These are phyloP conservation scores for Brachionus plicatilis DNA, from an alignment of 1,140 invertebrate genomes.

Conservation along the genomic window DNA sequence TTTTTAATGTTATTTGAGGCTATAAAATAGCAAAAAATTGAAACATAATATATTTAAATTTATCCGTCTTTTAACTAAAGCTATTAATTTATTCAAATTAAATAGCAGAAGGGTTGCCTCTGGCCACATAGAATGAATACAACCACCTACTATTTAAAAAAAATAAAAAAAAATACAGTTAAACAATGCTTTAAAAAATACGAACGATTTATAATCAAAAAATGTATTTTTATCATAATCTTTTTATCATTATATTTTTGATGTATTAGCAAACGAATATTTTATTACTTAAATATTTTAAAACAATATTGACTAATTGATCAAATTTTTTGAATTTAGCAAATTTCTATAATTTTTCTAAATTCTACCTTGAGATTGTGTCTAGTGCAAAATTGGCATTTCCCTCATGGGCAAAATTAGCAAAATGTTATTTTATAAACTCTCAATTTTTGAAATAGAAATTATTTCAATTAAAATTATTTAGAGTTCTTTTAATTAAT, in stretches of 20 bases:
- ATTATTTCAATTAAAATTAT: background rate
- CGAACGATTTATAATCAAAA: background rate
- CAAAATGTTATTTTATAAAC: background rate
- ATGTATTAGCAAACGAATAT: too few species aligned
- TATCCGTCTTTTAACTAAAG: background rate
- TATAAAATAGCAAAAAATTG: too few species aligned
- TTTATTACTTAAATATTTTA: background rate
- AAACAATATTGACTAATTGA: background rate
- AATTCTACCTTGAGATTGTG: background rate
- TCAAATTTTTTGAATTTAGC: background rate
- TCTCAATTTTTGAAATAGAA: background rate
- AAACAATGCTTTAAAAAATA: too few species aligned
- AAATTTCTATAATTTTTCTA: background rate
- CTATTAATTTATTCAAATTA: background rate
- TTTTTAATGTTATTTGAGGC: background rate
- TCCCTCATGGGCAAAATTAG: background rate
- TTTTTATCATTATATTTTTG: background rate
- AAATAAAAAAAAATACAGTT: too few species aligned
- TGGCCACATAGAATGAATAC: too few species aligned
- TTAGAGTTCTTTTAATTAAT: constrained; percentile 13
- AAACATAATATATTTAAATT: background rate
- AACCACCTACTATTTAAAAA: too few species aligned
- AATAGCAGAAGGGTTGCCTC: too few species aligned
- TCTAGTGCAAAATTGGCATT: background rate
- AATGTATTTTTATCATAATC: background rate